These are phyloP conservation scores for Spheniscus humboldti DNA, from an alignment of 2,797 vertebrate species.

Conservation along the genomic window DNA sequence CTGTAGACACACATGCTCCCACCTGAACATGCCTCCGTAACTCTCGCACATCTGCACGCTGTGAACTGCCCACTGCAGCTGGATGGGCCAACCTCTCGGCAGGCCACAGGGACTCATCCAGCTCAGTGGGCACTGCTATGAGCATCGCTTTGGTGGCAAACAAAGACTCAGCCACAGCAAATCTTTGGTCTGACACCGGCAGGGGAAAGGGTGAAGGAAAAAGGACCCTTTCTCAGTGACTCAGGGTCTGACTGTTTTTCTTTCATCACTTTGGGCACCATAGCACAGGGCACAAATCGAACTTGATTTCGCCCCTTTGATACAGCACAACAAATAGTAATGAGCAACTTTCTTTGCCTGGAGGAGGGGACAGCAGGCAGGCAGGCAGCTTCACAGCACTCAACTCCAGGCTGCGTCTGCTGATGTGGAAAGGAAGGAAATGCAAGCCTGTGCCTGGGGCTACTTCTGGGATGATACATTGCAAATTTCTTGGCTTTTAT, in stretches of 20 bases:
- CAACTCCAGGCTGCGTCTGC: not conserved
- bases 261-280: not conserved
- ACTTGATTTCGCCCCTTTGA: not conserved
- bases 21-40: not conserved
- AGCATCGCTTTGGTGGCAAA: not conserved
- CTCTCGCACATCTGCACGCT: not conserved
- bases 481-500: not conserved
- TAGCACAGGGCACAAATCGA: not conserved
- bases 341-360: not conserved
- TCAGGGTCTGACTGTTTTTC: not conserved
- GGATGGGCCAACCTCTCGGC: not conserved
- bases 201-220: not conserved
- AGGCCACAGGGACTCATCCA: not conserved
- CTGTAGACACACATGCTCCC: not conserved
- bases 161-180: not conserved
- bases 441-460: not conserved
- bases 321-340: not conserved
- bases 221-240: not conserved
- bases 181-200: not conserved
- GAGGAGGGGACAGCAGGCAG: not conserved
- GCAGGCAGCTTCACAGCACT: not conserved
- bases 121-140: not conserved
- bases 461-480: not conserved
- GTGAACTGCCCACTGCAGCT: not conserved
- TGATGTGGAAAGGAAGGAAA: not conserved